These are phyloP conservation scores for Bothrops jararaca DNA, from an alignment of 2,113 vertebrate species.

Conservation along the genomic window DNA sequence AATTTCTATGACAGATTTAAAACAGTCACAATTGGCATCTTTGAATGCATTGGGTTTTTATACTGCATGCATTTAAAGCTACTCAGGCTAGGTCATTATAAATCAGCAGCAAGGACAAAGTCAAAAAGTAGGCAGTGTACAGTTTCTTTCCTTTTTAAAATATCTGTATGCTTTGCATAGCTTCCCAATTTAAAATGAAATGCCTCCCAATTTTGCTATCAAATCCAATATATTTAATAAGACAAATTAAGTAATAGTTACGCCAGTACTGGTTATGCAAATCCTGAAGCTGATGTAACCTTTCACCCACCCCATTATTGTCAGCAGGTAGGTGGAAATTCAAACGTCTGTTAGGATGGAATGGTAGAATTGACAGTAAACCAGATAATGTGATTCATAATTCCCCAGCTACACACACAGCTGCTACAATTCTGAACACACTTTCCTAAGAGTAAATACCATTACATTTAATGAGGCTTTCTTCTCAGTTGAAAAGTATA, in stretches of 20 bases:
- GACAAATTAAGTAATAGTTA: not conserved
- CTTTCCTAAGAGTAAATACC: not conserved
- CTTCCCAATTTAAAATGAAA: not conserved
- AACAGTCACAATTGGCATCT: not conserved
- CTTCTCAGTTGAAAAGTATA: not conserved
- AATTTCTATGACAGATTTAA: not conserved
- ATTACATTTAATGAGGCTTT: not conserved
- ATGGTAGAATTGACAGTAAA: not conserved
- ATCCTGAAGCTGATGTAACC: not conserved
- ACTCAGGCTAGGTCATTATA: not conserved
- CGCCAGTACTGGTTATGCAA: not conserved
- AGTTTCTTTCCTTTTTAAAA: not conserved
- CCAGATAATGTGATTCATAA: not conserved
- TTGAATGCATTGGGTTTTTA: not conserved
- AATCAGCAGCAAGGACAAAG: not conserved
- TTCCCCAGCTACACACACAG: not conserved
- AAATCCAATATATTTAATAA: not conserved
- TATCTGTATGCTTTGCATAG: not conserved
- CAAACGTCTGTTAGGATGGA: not conserved
- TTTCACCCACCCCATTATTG: not conserved
- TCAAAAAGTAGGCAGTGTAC: not conserved
- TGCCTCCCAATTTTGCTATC: not conserved
- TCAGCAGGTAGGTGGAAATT: not conserved
- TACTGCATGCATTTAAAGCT: not conserved
- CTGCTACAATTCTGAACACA: not conserved